Evolutionary conservation across 2,797 vertebrate species (phyloP), one percentile per base, ranked within the genome.

Genomic region (Tachyglossus aculeatus): DNA sequence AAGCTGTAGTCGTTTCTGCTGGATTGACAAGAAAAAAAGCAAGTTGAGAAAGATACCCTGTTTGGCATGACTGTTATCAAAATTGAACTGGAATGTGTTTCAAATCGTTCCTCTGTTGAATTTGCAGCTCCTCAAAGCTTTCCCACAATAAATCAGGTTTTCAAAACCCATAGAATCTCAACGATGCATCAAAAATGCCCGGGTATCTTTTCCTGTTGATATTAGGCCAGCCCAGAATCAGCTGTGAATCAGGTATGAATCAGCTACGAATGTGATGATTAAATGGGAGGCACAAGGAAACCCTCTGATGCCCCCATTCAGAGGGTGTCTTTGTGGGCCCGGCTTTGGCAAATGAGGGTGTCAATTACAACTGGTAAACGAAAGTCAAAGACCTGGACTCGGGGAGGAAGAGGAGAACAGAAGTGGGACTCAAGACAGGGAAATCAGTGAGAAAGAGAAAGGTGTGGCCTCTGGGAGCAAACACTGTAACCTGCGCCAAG

Each of bases 101-200:
- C 81, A 84, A 86, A 88, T 85, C 59, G 85, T 69, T 43, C 48
- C 82, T 82, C 58, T 83, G 64, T 85, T 83, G 77, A 85, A 82
- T 87, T 67, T 81, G 67, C 45, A 83, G 71, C 36, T 64, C 52
- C 86, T 90, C 82, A 89, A 87, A 88, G 84, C 67, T 80, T 77
- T 69, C 29, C 70, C 55, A 78, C 78, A 72, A 86, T 74, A 90
- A 89, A 89, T 81, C 90, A 86, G 87, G 80, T 89, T 90, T 88
- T 85, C 84, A 84, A 87, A 90, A 89, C 65, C 88, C 67, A 81
- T 40, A 78, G 64, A 57, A 62, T 82, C 21, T 72, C 69, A 84
- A 83, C 74, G 74, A 74, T 48, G 38, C 4, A 1, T 76, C 85
- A 82, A 77, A 86, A 87, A 77, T 86, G 37, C 45, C 36, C 75